These are phyloP conservation scores for Aplysia californica DNA, from an alignment of 1,140 invertebrate species.

Conservation along the genomic window DNA sequence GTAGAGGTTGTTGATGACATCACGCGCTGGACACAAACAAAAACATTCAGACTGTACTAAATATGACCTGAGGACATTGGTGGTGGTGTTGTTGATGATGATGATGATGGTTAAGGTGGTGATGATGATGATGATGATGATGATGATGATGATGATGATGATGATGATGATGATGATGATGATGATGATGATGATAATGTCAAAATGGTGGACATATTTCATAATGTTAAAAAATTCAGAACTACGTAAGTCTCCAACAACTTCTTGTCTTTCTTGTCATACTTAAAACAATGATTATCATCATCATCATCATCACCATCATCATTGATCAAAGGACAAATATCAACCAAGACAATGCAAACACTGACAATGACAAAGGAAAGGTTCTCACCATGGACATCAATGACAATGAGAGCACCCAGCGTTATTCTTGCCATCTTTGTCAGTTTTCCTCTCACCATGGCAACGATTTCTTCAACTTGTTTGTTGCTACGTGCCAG, in stretches of 20 bases:
- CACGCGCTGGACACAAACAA: conserved; percentile 74
- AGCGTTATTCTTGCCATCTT: conserved; percentile 67
- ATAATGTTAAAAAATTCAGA: neutral
- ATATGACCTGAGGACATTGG: neutral
- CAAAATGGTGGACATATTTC: neutral
- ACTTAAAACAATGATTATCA: too few species aligned
- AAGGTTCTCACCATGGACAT: conserved; percentile 70
- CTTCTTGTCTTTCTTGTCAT: too few species aligned
- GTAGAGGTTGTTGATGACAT: conserved; percentile 75
- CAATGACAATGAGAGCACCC: conserved; percentile 68
- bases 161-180: neutral
- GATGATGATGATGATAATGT: neutral
- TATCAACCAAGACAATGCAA: too few species aligned
- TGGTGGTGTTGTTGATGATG: too few species aligned
- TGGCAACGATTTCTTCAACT: conserved; percentile 65
- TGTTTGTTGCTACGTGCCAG: conserved; percentile 63
- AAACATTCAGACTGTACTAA: neutral
- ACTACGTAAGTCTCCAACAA: too few species aligned
- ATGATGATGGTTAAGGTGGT: too few species aligned
- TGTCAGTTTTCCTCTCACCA: conserved; percentile 64
- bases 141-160: neutral
- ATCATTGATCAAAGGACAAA: too few species aligned
- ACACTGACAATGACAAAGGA: too few species aligned
- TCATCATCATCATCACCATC: too few species aligned
- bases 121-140: neutral